Conservation (phyloP, 2,888 invertebrate genomes). For the Ochropacha duplaris region DNA sequence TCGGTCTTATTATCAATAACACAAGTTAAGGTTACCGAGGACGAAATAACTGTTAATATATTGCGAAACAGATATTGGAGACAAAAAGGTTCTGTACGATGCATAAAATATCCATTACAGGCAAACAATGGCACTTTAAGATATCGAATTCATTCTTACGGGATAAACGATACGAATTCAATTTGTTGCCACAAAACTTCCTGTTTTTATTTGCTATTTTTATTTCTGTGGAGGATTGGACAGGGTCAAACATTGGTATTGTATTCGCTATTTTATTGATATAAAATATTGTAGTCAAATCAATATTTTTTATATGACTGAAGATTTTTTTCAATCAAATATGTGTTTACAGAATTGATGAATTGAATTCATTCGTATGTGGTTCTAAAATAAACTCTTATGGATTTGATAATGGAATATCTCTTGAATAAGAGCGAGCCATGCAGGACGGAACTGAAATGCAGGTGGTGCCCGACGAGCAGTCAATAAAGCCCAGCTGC, state of each 20-base stretch:
- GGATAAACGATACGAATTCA: slow-evolving; percentile 20
- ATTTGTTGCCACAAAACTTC: slow-evolving; percentile 9
- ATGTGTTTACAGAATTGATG: too few species aligned
- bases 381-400: not conserved
- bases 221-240: not conserved
- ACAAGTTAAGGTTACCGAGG: slow-evolving; percentile 25
- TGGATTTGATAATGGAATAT: not conserved
- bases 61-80: slow-evolving; percentile 29
- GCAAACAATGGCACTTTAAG: slow-evolving; percentile 26
- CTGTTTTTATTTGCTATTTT: slow-evolving; percentile 1
- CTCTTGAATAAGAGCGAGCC: not conserved
- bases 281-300: not conserved
- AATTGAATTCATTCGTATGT: too few species aligned
- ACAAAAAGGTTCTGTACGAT: slow-evolving; percentile 24
- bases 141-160: slow-evolving; percentile 28
- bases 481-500: not conserved
- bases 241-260: not conserved
- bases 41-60: slow-evolving; percentile 36
- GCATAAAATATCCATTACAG: slow-evolving; percentile 46
- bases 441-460: not conserved
- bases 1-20: not conserved
- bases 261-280: not conserved
- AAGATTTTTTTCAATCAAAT: not conserved
- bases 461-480: not conserved
- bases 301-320: not conserved